Base-by-base conservation (phyloP, 35 echinoderm and acorn worm species). In the Ptychodera flava region DNA sequence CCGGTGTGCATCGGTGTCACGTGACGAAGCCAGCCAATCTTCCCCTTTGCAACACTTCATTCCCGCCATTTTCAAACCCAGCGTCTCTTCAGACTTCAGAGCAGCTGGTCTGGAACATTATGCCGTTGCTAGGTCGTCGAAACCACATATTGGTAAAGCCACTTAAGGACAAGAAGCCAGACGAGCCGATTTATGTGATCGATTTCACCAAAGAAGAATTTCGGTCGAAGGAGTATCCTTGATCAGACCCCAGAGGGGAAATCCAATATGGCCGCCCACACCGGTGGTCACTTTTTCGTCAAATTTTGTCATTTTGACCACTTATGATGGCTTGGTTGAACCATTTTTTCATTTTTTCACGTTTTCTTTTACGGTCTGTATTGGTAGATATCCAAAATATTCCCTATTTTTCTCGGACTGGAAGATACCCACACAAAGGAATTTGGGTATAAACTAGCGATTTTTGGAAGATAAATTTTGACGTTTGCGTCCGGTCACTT, bases 171-270 rank as follows among this genome's bases (percentile, higher is more conserved):
- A 35, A 36, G 80, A 90, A 85, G 35, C 30, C 35, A 78, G 78
- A 79, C 27, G 83, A 86, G 45, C 64, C 37, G 14, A 22, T 31
- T 30, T 97, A 82, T 79, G 36, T 45, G 36, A 94, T 97, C 93
- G 89, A 92, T 34, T 90, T 97, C 76, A 97, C 95, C 34, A 90
- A 92, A 83, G 95, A 97, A 86, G 95, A 92, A 31, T 97, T 93
- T 37, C 79, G 87, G 64, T 88, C 89, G 38, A 90, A 94, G 83
- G 85, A 87, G 95, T 97, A 97, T 97, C 95, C 92, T 97, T 92
- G 87, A 28, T 88, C 27, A 33, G 33, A 22, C 79, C 28, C 31
- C 29, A 22, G 76, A 10, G 16, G 36, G 77, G 29, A 83, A 85
- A 92, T 88, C 22, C 91, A 92, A 92, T 36, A 92, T 92, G 91